Evolutionary conservation across 1,140 invertebrate species (phyloP).

Genomic region (Eubasilissa regina): DNA sequence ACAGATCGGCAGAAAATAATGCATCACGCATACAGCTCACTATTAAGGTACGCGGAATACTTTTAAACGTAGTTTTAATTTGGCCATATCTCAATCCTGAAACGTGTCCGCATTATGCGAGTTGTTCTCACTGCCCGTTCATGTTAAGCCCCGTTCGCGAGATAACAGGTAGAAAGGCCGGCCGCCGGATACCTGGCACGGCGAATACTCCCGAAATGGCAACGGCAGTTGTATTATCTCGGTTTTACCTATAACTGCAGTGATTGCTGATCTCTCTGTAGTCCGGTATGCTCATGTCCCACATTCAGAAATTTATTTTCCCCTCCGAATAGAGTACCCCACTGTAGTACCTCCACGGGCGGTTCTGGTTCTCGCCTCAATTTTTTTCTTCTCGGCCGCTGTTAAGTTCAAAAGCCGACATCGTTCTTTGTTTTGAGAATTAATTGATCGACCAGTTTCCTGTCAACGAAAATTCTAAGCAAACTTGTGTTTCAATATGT

Average conservation of each 20-base stretch:
- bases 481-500: neutral
- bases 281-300: conserved; percentile 22
- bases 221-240: neutral
- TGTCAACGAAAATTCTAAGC: conserved; percentile 45
- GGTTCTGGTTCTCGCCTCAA: conserved; percentile 26
- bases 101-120: conserved; percentile 16
- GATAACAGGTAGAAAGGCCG: conserved; percentile 2
- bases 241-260: neutral
- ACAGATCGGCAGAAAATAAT: neutral
- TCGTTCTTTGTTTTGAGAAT: conserved; percentile 52
- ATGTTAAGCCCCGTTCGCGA: conserved; percentile 19
- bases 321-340: neutral
- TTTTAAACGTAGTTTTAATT: too few species aligned
- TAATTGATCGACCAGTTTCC: conserved; percentile 48
- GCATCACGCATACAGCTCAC: neutral
- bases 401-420: conserved; percentile 47
- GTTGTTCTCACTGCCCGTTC: conserved; percentile 48
- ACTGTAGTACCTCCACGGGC: conserved; percentile 25
- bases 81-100: too few species aligned
- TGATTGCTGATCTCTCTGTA: conserved; percentile 25
- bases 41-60: too few species aligned
- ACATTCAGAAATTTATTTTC: conserved; percentile 36
- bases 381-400: conserved; percentile 37
- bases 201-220: neutral
- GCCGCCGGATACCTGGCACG: neutral